Evolutionary conservation across 2,113 vertebrate species (phyloP).

Genomic region (Podarcis raffonei): DNA sequence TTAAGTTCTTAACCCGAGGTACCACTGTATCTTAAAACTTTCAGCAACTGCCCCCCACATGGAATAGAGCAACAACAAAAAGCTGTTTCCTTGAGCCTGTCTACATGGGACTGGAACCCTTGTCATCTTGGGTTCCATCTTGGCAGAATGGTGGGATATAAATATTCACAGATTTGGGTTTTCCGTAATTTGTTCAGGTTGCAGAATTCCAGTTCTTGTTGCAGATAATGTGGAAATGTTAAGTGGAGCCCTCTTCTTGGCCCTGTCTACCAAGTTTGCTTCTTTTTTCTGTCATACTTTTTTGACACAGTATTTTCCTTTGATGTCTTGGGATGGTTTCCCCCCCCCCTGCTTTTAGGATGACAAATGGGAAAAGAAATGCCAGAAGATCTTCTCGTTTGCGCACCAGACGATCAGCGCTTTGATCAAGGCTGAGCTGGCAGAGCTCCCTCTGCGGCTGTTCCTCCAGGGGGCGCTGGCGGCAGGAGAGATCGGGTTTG

Average conservation of each 20-base stretch:
- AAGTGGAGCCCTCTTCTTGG: not conserved
- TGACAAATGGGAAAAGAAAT: conserved; percentile 99
- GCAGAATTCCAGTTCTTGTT: not conserved
- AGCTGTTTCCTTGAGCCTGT: not conserved
- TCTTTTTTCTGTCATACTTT: not conserved
- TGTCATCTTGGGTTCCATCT: too few relatives aligned
- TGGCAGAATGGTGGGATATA: too few relatives aligned
- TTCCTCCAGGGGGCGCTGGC: conserved; percentile 97
- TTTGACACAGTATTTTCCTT: conserved; percentile 7
- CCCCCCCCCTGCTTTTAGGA: conserved; percentile 75
- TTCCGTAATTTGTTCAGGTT: not conserved
- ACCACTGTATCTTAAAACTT: not conserved
- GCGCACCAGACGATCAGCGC: conserved; percentile 98
- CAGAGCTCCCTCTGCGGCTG: conserved; percentile 92
- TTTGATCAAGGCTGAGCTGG: conserved; percentile 95
- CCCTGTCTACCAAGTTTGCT: not conserved
- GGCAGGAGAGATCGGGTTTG: conserved; percentile 96
- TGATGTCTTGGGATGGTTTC: not conserved
- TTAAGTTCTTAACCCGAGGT: too few relatives aligned
- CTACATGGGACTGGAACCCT: not conserved
- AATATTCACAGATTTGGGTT: not conserved
- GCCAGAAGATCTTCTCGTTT: conserved; percentile 99
- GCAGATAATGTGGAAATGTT: not conserved
- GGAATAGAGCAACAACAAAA: not conserved
- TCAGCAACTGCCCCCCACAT: not conserved